phyloP scores from a whole-genome alignment of 2,113 vertebrate species.

The Oryzias woworae region DNA sequence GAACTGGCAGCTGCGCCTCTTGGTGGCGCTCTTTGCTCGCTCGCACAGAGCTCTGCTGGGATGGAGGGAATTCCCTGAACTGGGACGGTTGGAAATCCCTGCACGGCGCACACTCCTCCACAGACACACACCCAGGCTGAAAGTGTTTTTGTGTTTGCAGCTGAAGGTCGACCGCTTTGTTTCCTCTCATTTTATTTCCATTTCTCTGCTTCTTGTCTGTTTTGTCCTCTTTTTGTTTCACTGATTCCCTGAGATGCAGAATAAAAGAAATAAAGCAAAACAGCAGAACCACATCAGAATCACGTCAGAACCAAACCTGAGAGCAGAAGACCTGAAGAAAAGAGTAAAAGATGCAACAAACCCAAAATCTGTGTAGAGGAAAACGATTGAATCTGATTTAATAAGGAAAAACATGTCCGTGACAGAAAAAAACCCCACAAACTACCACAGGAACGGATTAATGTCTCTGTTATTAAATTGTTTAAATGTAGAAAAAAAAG shows the following conservation, averaged over 20 bases:
- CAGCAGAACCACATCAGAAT: background rate
- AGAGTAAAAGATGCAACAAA: background rate
- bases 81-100: slow-evolving; percentile 53
- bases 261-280: background rate
- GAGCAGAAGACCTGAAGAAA: background rate
- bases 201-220: slow-evolving; percentile 5
- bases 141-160: slow-evolving; percentile 19
- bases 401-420: no score
- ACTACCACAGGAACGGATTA: no score
- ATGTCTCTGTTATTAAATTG: no score
- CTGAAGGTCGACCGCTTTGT: slow-evolving; percentile 29
- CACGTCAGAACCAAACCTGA: background rate
- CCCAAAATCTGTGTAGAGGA: no score
- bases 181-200: slow-evolving; percentile 30
- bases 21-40: slow-evolving; percentile 43
- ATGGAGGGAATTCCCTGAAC: slow-evolving; percentile 56
- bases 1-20: slow-evolving; percentile 13
- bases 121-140: slow-evolving; percentile 2
- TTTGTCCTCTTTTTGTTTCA: slow-evolving; percentile 19
- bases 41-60: slow-evolving; percentile 38
- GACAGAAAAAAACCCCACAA: no score
- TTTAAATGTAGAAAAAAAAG: no score
- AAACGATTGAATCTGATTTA: no score
- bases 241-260: slow-evolving; percentile 1
- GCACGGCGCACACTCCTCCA: slow-evolving; percentile 1